Conservation (phyloP, 2,888 invertebrate genomes). For the Catocala nupta region DNA sequence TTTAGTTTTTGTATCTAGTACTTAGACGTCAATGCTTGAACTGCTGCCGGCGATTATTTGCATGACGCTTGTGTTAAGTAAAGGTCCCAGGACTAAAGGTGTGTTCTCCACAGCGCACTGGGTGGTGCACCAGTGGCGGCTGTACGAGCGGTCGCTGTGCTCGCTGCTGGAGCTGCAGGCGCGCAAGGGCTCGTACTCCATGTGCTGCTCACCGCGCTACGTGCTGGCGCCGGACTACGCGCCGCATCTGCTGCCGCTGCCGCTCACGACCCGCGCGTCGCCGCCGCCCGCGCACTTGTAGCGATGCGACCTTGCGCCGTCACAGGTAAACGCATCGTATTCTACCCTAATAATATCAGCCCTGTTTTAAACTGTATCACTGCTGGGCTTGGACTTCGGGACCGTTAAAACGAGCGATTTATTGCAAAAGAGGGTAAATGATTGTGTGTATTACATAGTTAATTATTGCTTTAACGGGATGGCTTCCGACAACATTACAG, state of each 20-base stretch:
- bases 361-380: no score
- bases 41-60: no score
- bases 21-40: no score
- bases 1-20: no score
- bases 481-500: no score
- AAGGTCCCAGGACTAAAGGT: background rate
- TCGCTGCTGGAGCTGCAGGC: constrained; percentile 80
- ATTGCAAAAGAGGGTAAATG: no score
- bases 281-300: constrained; percentile 85
- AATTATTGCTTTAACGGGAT: no score
- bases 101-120: constrained; percentile 69
- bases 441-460: no score
- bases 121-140: constrained; percentile 82
- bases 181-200: constrained; percentile 72
- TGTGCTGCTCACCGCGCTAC: constrained; percentile 80
- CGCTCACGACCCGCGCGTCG: constrained; percentile 74
- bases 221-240: constrained; percentile 79
- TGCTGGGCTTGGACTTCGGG: no score
- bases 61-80: no score
- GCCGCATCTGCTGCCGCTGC: constrained; percentile 73
- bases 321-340: constrained; percentile 53
- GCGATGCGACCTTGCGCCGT: constrained; percentile 78
- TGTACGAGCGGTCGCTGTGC: constrained; percentile 81
- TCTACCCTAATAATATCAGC: no score
- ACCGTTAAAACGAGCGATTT: no score